Evolutionary conservation across 2,113 vertebrate genomes (phyloP).

Genomic region (Python bivittatus): DNA sequence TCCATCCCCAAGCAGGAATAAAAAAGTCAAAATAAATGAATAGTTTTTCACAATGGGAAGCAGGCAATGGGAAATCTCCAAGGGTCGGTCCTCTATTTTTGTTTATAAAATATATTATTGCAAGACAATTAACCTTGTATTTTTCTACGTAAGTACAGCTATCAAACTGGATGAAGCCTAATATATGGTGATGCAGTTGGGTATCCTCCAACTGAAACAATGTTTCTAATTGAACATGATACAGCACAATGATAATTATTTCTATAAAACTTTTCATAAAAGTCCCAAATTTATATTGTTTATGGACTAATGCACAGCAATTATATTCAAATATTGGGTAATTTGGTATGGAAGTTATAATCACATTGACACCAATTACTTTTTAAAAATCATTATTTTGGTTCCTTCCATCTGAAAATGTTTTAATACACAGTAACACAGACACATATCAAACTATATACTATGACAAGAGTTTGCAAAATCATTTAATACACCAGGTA

Average conservation of each 20-base stretch:
- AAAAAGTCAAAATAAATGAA: background rate
- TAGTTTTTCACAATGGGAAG: background rate
- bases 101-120: background rate
- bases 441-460: background rate
- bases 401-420: background rate
- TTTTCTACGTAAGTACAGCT: background rate
- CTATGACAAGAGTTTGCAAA: background rate
- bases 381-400: background rate
- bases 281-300: no score
- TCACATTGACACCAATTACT: background rate
- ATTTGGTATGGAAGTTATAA: background rate
- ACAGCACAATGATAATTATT: background rate
- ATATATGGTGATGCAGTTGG: background rate
- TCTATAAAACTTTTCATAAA: background rate
- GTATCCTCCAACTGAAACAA: background rate
- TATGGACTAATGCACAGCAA: background rate
- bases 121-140: background rate
- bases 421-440: background rate
- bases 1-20: background rate
- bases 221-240: background rate
- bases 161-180: background rate
- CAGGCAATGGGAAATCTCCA: background rate
- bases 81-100: background rate
- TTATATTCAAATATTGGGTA: background rate
- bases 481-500: background rate